These are phyloP conservation scores for Eciton burchellii DNA, from an alignment of 1,140 invertebrate genomes.

Conservation along the genomic window DNA sequence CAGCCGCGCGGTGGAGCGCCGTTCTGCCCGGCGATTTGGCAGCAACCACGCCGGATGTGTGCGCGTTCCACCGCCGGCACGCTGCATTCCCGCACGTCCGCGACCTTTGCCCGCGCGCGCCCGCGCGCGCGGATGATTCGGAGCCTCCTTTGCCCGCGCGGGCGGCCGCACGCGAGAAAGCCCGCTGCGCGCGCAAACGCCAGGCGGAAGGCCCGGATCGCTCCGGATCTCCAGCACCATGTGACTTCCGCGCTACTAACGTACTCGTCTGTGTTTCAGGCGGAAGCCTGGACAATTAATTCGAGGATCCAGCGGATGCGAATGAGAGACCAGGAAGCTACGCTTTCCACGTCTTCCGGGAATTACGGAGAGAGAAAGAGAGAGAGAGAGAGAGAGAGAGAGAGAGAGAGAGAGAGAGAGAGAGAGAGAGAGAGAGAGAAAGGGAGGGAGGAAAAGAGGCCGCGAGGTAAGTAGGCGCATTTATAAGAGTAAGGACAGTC, in stretches of 20 bases:
- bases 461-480: no score
- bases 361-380: neutral
- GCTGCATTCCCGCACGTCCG: constrained; percentile 49
- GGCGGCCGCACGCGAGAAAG: constrained; percentile 36
- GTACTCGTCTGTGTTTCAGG: constrained; percentile 20
- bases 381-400: neutral
- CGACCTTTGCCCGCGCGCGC: constrained; percentile 35
- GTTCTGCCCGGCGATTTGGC: constrained; percentile 36
- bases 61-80: constrained; percentile 4
- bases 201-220: constrained; percentile 3
- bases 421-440: no score
- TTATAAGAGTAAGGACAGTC: no score
- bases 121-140: neutral
- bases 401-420: no score
- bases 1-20: neutral
- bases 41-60: constrained; percentile 29
- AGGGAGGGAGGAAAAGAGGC: no score
- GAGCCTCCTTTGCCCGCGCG: neutral
- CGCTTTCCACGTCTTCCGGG: no score
- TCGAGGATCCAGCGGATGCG: neutral
- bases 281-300: neutral
- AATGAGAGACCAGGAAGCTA: neutral
- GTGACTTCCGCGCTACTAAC: constrained; percentile 41
- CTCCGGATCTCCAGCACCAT: constrained; percentile 26
- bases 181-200: neutral